Evolutionary conservation across 2,888 invertebrate genomes (phyloP).

Genomic region (Teleiodes luculella): DNA sequence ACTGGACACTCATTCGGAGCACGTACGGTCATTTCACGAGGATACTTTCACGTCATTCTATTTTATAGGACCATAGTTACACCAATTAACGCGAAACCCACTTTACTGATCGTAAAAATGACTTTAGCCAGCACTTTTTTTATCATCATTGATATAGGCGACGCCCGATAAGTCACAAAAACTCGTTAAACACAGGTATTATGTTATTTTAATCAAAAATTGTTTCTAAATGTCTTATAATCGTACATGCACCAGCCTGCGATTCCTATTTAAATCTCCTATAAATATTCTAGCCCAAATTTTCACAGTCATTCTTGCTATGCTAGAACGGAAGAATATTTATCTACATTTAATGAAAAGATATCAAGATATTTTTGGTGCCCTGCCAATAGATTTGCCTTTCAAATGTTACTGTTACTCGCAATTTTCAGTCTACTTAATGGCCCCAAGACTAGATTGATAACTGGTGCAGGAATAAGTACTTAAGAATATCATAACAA

Average conservation of each 20-base stretch:
- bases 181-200: too few relatives aligned
- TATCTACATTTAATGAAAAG: neutral
- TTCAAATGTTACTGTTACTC: constrained; percentile 1
- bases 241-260: too few relatives aligned
- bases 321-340: too few relatives aligned
- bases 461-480: neutral
- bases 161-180: too few relatives aligned
- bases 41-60: constrained; percentile 13
- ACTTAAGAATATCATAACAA: too few relatives aligned
- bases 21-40: constrained; percentile 15
- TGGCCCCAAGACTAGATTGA: neutral
- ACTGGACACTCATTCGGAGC: neutral
- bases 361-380: neutral
- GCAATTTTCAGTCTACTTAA: neutral
- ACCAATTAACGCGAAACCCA: constrained; percentile 40
- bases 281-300: too few relatives aligned
- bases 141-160: neutral
- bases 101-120: constrained; percentile 45
- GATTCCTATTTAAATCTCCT: too few relatives aligned
- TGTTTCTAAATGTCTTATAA: neutral
- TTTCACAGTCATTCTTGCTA: too few relatives aligned
- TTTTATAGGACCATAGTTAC: constrained; percentile 36
- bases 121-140: constrained; percentile 25
- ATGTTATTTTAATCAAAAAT: neutral
- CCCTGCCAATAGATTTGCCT: constrained; percentile 1